Evolutionary conservation across 2,113 vertebrate genomes (phyloP).

Genomic region (Polypterus bichir): DNA sequence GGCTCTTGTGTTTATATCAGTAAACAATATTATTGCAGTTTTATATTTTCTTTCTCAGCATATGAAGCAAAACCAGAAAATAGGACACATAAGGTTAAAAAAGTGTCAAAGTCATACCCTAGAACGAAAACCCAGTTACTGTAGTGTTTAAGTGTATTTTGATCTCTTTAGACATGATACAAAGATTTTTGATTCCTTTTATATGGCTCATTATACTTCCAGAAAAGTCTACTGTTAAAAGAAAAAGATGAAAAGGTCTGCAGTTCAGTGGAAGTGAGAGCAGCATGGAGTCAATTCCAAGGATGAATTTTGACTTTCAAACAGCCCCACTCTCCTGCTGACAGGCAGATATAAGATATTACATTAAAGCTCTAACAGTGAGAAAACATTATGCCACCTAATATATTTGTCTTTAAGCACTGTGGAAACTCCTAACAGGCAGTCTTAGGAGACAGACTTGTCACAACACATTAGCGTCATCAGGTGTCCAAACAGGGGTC

Average conservation of each 20-base stretch:
- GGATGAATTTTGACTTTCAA: not conserved
- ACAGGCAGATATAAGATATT: not conserved
- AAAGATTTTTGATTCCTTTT: too few relatives aligned
- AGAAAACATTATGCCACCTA: not conserved
- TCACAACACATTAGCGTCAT: not conserved
- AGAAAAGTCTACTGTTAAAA: too few relatives aligned
- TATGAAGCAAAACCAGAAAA: too few relatives aligned
- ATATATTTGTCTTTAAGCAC: not conserved
- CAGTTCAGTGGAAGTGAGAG: not conserved
- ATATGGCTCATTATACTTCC: too few relatives aligned
- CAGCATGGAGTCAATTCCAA: not conserved
- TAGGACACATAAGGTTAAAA: too few relatives aligned
- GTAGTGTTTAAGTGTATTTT: too few relatives aligned
- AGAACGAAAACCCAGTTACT: too few relatives aligned
- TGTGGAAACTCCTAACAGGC: not conserved
- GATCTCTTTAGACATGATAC: too few relatives aligned
- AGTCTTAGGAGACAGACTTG: not conserved
- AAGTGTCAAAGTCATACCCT: too few relatives aligned
- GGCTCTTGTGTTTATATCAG: too few relatives aligned
- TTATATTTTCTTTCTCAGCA: too few relatives aligned
- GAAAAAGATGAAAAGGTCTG: not conserved
- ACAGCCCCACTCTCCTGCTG: not conserved
- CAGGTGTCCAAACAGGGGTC: not conserved
- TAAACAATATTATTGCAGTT: too few relatives aligned
- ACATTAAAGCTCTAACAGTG: not conserved